Conservation (phyloP, 1,140 invertebrate species). For the Palaemon carinicauda region DNA sequence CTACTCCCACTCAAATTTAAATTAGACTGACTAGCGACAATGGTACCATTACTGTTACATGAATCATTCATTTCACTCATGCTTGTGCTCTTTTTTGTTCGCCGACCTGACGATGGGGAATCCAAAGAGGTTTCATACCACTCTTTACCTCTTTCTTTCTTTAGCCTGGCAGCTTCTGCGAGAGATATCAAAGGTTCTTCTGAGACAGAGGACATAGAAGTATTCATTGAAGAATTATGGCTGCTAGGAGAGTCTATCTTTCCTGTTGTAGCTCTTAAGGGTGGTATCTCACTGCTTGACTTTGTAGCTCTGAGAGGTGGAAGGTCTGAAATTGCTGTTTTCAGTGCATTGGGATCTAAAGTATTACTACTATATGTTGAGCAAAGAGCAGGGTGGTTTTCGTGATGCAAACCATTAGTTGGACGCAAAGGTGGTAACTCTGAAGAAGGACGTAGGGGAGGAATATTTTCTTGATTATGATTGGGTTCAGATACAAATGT, state of each 20-base stretch:
- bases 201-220: constrained; percentile 23
- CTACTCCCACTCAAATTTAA: constrained; percentile 42
- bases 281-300: constrained; percentile 53
- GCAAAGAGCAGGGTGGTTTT: constrained; percentile 23
- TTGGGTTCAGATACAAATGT: constrained; percentile 52
- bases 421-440: constrained; percentile 49
- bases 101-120: constrained; percentile 64
- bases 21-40: constrained; percentile 43
- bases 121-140: constrained; percentile 80
- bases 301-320: constrained; percentile 50
- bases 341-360: constrained; percentile 4
- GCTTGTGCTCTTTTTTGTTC: constrained; percentile 43
- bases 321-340: constrained; percentile 33
- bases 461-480: constrained; percentile 59
- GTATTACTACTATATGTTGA: constrained; percentile 35
- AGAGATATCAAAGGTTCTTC: constrained; percentile 54
- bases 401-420: constrained; percentile 44
- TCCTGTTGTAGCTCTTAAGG: constrained; percentile 47
- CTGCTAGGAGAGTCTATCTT: constrained; percentile 24
- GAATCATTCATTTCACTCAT: constrained; percentile 49
- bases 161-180: constrained; percentile 56
- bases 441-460: constrained; percentile 34
- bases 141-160: constrained; percentile 70
- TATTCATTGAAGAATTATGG: constrained; percentile 34
- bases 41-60: constrained; percentile 47